These are phyloP conservation scores for Uromys caudimaculatus DNA, from an alignment of 2,797 vertebrate genomes.

Conservation along the genomic window DNA sequence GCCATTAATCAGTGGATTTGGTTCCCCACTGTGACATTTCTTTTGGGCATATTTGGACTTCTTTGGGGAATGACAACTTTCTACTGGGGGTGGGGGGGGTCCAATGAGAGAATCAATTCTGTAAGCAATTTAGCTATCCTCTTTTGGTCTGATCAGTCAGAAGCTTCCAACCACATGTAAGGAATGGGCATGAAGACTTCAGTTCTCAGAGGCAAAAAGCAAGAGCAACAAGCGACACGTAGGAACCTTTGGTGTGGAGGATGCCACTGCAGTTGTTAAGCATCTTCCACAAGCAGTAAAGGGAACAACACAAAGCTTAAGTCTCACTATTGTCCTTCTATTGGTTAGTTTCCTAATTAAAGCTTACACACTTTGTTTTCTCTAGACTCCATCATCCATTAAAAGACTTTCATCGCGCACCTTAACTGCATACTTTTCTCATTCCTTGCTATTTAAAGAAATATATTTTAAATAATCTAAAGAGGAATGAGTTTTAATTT, in stretches of 20 bases:
- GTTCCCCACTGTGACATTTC: neutral
- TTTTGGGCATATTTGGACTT: neutral
- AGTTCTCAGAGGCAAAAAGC: neutral
- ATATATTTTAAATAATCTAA: neutral
- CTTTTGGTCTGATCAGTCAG: neutral
- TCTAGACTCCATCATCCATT: neutral
- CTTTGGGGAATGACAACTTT: neutral
- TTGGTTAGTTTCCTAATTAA: neutral
- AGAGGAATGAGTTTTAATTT: neutral
- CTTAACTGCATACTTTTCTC: neutral
- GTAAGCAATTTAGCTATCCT: neutral
- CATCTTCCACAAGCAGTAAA: neutral
- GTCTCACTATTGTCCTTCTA: neutral
- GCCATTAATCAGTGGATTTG: neutral
- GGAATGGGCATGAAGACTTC: neutral
- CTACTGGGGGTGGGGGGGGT: neutral
- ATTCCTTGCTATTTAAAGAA: neutral
- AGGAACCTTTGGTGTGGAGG: neutral
- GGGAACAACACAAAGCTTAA: neutral
- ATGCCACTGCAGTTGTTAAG: neutral
- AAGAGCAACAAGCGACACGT: neutral
- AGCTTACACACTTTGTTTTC: neutral
- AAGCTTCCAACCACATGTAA: neutral
- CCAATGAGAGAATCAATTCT: neutral
- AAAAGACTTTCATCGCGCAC: neutral